phyloP scores from a whole-genome alignment of 2,113 vertebrate genomes.

The Ageneiosus marmoratus region DNA sequence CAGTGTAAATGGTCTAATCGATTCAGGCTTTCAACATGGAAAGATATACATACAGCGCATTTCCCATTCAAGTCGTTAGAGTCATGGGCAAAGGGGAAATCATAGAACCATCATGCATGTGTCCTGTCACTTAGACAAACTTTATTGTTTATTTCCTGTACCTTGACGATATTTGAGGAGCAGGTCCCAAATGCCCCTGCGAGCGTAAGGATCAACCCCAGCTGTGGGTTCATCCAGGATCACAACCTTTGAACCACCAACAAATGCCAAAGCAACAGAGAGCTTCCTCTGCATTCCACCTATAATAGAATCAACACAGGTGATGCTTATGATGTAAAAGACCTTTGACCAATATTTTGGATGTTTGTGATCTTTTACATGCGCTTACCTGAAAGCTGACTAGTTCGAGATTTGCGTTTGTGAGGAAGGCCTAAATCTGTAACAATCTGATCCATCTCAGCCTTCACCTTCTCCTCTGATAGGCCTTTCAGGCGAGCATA shows the following conservation, averaged over 20 bases:
- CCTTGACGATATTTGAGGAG: slow-evolving; percentile 94
- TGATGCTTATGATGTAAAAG: neutral
- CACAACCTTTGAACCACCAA: slow-evolving; percentile 95
- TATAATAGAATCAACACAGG: slow-evolving; percentile 53
- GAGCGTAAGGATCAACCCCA: slow-evolving; percentile 95
- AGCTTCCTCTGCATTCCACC: slow-evolving; percentile 98
- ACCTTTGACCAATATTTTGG: neutral
- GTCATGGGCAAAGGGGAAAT: neutral
- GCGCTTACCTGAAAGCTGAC: slow-evolving; percentile 85
- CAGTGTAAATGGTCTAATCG: neutral
- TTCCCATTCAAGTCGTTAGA: neutral
- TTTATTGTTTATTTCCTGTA: slow-evolving; percentile 51
- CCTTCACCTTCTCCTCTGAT: slow-evolving; percentile 84
- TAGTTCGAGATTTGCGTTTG: slow-evolving; percentile 87
- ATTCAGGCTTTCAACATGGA: neutral
- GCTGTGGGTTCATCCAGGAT: slow-evolving; percentile 97
- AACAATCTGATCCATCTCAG: slow-evolving; percentile 92
- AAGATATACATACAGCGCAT: neutral
- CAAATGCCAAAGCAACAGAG: slow-evolving; percentile 95
- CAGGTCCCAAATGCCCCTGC: slow-evolving; percentile 96
- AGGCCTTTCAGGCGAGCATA: slow-evolving; percentile 93
- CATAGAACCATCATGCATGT: neutral
- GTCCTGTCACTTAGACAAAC: neutral
- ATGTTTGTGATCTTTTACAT: neutral
- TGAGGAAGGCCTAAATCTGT: slow-evolving; percentile 88